Percentiles rank a stretch among this genome's conserved stretches.
These are phyloP conservation scores for Encarsia formosa DNA, from an alignment of 2,888 invertebrate genomes.

Conservation along the genomic window DNA sequence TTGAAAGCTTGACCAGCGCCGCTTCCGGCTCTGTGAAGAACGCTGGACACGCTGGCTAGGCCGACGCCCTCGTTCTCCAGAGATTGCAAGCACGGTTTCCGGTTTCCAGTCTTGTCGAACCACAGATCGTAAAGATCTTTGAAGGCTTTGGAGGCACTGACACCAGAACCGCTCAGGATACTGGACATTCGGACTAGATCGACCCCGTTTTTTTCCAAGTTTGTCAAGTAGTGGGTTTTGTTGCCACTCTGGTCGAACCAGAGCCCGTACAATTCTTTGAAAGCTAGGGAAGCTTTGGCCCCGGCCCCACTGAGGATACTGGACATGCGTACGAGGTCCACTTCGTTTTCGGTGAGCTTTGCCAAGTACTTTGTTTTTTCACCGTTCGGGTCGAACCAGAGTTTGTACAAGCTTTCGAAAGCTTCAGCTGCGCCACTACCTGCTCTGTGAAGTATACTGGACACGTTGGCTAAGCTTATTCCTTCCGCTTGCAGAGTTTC, in stretches of 20 bases:
- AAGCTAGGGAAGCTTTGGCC: not conserved
- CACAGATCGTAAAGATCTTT: constrained; percentile 37
- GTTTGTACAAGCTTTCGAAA: not conserved
- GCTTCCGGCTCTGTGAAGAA: too few species aligned
- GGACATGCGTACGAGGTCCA: not conserved
- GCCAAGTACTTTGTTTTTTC: not conserved
- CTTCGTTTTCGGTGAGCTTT: not conserved
- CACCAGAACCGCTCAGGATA: constrained; percentile 31
- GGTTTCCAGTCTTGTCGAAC: constrained; percentile 34
- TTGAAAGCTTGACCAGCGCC: not conserved
- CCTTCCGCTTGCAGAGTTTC: not conserved
- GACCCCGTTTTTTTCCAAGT: constrained; percentile 28
- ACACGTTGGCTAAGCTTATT: not conserved
- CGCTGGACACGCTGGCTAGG: too few species aligned
- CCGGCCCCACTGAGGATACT: not conserved
- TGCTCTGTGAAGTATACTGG: not conserved
- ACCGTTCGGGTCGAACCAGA: not conserved
- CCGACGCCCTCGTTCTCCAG: too few species aligned
- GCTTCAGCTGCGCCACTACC: not conserved
- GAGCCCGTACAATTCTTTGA: not conserved
- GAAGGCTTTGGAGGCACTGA: constrained; percentile 34
- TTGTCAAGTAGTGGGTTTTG: constrained; percentile 18
- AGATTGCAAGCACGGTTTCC: constrained; percentile 12
- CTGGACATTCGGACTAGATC: constrained; percentile 32
- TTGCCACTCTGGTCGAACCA: constrained; percentile 3